Conservation (phyloP, 37 sponge, comb jelly and placozoan species). For the Aplysina aerophoba region DNA sequence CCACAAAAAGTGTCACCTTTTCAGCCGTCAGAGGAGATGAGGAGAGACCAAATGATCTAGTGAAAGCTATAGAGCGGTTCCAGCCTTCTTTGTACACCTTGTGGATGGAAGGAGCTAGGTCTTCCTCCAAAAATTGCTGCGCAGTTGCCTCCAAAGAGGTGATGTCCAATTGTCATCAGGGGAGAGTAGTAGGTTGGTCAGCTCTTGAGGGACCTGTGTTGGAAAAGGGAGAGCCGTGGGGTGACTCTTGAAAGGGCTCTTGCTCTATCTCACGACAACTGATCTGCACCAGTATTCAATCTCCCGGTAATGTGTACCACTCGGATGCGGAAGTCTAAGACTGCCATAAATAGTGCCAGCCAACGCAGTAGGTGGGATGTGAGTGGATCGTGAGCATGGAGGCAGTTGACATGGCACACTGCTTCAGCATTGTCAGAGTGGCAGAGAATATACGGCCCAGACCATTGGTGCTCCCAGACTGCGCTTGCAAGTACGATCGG, state of each 20-base stretch:
- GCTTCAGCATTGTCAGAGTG: constrained; percentile 43
- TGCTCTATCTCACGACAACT: constrained; percentile 24
- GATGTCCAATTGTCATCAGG: constrained; percentile 13
- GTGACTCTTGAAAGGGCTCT: not conserved
- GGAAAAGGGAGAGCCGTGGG: constrained; percentile 7
- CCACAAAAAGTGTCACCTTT: constrained; percentile 32
- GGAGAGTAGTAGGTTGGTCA: not conserved
- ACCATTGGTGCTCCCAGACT: constrained; percentile 19
- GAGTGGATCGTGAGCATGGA: not conserved
- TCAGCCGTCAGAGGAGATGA: not conserved
- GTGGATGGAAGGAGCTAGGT: constrained; percentile 26
- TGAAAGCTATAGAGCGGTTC: constrained; percentile 19
- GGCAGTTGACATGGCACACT: not conserved
- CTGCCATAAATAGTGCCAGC: too few relatives aligned
- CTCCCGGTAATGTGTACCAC: too few relatives aligned
- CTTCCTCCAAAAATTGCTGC: constrained; percentile 25
- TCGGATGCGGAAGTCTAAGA: too few relatives aligned
- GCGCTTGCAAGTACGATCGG: constrained; percentile 3
- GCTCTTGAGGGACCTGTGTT: not conserved
- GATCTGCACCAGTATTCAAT: too few relatives aligned
- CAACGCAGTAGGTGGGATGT: too few relatives aligned
- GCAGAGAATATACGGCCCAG: not conserved
- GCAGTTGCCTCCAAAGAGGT: constrained; percentile 20
- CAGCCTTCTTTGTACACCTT: constrained; percentile 26
- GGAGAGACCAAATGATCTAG: not conserved